Base-by-base conservation (phyloP, 2,113 vertebrate genomes). In the Labrus mixtus region DNA sequence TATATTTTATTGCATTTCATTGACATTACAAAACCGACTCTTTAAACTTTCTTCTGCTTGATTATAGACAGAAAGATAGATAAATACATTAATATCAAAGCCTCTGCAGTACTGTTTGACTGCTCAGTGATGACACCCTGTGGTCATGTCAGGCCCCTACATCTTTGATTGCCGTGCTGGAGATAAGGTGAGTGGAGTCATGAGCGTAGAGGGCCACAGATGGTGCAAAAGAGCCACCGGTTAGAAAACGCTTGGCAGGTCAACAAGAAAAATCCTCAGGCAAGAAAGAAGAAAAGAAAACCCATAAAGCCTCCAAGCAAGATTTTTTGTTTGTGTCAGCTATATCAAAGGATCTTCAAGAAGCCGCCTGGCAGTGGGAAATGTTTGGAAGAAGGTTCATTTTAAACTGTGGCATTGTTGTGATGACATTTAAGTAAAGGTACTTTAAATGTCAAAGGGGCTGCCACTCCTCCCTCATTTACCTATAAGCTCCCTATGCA, bases 71-170 rank as follows among this genome's bases (percentile, higher is more conserved):
- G 43, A 50, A 50, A 50, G 62, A 37, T 51, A 36, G 10, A 36
- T 17, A 37, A 25, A 37, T 39, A 41, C 10, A 39, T 12, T 12
- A 0, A 12, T 7, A 4, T 17, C 6, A 22, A 12, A 23, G 41
- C 8, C 37, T 39, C 10, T 53, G 46, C 16, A 48, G 19, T 39
- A 3, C 6, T 29, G 17, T n/a, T 85, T 69, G 7, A 51, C 46
- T 78, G 79, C 82, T 88, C 68, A 41, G 22, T 23, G 61, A 11
- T 0, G 87, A 79, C 82, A 87, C 29, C 85, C 82, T 63, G 85
- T 85, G 89, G 78, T 33, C 5, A 0, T 0, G 0, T 9, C 1
- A 16, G 33, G 6, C 61, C 63, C 66, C 66, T 78, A 39, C 84
- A 83, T 23, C 12, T 60, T 39, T 51, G 2, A 70, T 41, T 50